These are phyloP conservation scores for Drosophila melanica DNA, from an alignment of 1,140 invertebrate genomes.

Conservation along the genomic window DNA sequence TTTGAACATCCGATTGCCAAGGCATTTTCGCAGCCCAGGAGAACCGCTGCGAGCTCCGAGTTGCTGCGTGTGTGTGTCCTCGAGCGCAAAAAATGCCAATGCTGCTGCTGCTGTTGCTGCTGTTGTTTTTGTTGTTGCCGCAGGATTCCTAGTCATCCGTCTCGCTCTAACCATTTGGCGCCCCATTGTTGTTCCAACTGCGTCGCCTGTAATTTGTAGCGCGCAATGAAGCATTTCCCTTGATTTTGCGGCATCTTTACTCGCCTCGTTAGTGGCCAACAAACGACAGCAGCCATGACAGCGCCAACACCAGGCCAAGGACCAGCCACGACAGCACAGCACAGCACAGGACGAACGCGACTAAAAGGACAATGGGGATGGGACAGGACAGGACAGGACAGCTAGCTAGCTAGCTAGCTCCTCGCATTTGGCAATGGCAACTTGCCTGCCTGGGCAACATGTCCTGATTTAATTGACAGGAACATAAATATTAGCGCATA, in stretches of 20 bases:
- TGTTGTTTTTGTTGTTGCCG: constrained; percentile 10
- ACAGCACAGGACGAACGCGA: constrained; percentile 1
- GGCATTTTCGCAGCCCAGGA: constrained; percentile 47
- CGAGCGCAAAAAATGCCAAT: constrained; percentile 80
- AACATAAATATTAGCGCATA: constrained; percentile 83
- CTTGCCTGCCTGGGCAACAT: constrained; percentile 52
- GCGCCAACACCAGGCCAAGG: constrained; percentile 9
- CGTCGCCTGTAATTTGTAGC: constrained; percentile 80
- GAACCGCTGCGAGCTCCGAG: constrained; percentile 9
- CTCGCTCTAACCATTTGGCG: constrained; percentile 41
- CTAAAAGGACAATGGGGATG: neutral
- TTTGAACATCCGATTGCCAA: constrained; percentile 79
- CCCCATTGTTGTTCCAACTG: constrained; percentile 78
- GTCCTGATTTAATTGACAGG: constrained; percentile 83
- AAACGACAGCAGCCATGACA: constrained; percentile 66
- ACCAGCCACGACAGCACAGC: constrained; percentile 3
- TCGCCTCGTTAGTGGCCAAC: constrained; percentile 82
- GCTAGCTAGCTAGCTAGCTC: constrained; percentile 14
- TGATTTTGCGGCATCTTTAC: constrained; percentile 83
- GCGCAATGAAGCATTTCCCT: constrained; percentile 82
- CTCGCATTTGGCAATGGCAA: constrained; percentile 15
- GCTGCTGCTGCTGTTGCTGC: constrained; percentile 27
- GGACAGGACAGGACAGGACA: neutral
- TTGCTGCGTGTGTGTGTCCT: constrained; percentile 70
- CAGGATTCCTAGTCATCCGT: constrained; percentile 16